These are phyloP conservation scores for Neogale vison DNA, from an alignment of 2,113 vertebrate genomes.

Conservation along the genomic window DNA sequence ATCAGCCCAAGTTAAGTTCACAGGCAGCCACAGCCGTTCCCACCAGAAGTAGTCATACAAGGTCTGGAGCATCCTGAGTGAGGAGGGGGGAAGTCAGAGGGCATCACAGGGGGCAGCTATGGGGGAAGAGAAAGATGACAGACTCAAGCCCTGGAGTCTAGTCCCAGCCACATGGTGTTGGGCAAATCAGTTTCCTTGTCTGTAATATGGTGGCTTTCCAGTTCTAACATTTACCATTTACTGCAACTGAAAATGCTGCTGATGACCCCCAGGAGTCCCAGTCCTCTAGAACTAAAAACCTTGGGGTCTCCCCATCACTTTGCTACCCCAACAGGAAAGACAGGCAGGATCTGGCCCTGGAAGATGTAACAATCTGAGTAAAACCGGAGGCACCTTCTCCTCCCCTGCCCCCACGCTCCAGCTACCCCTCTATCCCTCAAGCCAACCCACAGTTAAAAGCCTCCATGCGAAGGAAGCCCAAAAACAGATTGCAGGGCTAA, in stretches of 20 bases:
- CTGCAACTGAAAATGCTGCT: neutral
- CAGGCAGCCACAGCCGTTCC: slow-evolving; percentile 94
- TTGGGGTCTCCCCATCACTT: neutral
- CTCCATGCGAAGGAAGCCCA: neutral
- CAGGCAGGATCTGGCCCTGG: neutral
- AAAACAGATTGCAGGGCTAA: neutral
- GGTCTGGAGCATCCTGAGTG: slow-evolving; percentile 90
- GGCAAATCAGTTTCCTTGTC: neutral
- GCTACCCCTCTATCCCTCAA: neutral
- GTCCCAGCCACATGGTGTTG: neutral
- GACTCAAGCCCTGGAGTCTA: neutral
- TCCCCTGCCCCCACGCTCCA: neutral
- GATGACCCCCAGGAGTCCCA: neutral
- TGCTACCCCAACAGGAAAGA: neutral
- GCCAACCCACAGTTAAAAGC: neutral
- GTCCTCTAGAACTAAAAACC: neutral
- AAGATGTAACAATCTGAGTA: neutral
- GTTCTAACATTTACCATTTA: neutral
- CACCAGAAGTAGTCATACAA: slow-evolving; percentile 95
- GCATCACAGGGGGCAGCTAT: neutral
- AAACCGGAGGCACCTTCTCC: neutral
- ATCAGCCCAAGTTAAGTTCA: slow-evolving; percentile 95
- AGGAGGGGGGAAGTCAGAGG: neutral
- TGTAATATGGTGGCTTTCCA: neutral
- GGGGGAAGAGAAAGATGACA: neutral